phyloP scores from a whole-genome alignment of 2,888 invertebrate species.

The Nebria salina region DNA sequence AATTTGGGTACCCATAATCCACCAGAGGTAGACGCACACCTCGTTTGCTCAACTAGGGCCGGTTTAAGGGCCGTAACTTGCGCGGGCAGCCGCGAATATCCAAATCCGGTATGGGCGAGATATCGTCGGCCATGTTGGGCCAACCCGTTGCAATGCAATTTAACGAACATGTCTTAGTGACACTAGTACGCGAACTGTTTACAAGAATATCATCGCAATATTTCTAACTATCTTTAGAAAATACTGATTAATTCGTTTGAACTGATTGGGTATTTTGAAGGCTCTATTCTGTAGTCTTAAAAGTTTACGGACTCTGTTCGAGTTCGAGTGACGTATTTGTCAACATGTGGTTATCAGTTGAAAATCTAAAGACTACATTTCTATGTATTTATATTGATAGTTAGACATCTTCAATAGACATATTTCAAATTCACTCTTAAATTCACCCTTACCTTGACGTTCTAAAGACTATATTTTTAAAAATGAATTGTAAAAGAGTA shows the following conservation, averaged over 20 bases:
- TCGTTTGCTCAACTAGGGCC: constrained; percentile 37
- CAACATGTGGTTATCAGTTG: neutral
- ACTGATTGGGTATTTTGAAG: constrained; percentile 10
- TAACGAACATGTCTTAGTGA: neutral
- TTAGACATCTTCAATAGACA: neutral
- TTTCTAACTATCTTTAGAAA: neutral
- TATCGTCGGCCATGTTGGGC: neutral
- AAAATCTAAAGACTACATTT: neutral
- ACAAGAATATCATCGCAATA: neutral
- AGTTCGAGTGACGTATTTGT: neutral
- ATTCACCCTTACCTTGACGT: too few species aligned
- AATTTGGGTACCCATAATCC: constrained; percentile 58
- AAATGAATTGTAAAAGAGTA: too few species aligned
- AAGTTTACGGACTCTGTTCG: constrained; percentile 1
- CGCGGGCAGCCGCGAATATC: constrained; percentile 56
- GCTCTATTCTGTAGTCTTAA: neutral
- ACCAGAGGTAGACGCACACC: constrained; percentile 56
- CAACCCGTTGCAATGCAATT: neutral
- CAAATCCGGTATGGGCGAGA: constrained; percentile 53
- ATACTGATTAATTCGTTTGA: constrained; percentile 10
- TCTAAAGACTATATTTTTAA: too few species aligned
- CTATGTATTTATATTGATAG: too few species aligned
- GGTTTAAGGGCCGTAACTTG: constrained; percentile 56
- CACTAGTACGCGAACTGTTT: neutral
- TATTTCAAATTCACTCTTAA: too few species aligned